Evolutionary conservation across 23 tunicate genomes (phyloP), one percentile per base, ranked within the genome.

Genomic region (Phallusia fumigata): DNA sequence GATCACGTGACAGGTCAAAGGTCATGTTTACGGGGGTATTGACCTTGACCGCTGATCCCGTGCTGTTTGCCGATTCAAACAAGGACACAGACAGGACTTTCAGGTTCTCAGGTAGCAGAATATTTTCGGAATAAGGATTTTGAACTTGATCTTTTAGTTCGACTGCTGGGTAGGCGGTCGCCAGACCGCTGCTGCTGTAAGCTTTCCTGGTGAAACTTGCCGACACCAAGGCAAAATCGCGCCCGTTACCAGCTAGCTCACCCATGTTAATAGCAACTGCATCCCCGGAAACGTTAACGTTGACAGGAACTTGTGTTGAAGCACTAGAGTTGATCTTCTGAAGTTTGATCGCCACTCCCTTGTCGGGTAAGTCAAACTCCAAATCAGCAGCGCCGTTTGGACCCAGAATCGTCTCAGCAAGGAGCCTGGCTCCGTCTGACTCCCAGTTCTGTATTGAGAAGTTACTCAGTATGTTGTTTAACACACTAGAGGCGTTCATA

Each of bases 1-100:
- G 30, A 31, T 84, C 81, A 16, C 36, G 32, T 33, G 52, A 50
- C 28, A 84, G 28, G 19, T 76, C 52, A 32, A 84, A 34, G 19
- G 31, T 19, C 18, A 44, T 80, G 24, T 31, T 32, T 0, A 76
- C 75, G n/a, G 87, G 87, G 32, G 76, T 26, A 49, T 81, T 84
- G 52, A 33, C 33, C 28, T 76, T 84, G 19, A 21, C 69, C 16
- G 69, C 69, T 24, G 69, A 6, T 1, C 69, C 69, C 69, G 69
- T 58, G 26, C 13, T 58, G 69, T 58, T 58, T 2, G 28, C 15
- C 26, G 69, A 58, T 58, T 8, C 13, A 58, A 58, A 58, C 69
- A 58, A 58, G 28, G 69, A 6, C 69, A 58, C 28, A 5, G 69
- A 58, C 3, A 58, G 26, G 28, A 58, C 69, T 58, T 58, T 58